A percentile compares a stretch with the other conserved stretches of the same genome.
These are phyloP conservation scores for Argopecten irradians DNA, from an alignment of 1,140 invertebrate genomes.

Conservation along the genomic window DNA sequence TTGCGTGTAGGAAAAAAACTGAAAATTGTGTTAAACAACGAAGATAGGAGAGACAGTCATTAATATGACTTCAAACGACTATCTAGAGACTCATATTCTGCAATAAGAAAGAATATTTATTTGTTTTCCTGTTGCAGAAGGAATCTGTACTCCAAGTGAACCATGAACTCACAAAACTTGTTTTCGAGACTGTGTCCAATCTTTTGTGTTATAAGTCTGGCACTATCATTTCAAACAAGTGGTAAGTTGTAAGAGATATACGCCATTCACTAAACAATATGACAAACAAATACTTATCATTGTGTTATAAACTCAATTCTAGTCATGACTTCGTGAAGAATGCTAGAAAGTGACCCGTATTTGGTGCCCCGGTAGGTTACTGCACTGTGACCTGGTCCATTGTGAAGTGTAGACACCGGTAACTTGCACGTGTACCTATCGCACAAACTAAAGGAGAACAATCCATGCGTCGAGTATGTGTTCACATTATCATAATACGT, in stretches of 20 bases:
- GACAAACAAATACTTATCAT: neutral
- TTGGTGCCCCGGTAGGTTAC: neutral
- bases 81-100: conserved; percentile 21
- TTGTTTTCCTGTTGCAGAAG: conserved; percentile 1
- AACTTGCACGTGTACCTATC: neutral
- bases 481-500: too few relatives aligned
- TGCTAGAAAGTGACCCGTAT: neutral
- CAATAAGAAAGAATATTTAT: conserved; percentile 19
- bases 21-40: conserved; percentile 9
- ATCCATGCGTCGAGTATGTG: too few relatives aligned
- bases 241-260: neutral
- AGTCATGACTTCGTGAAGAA: neutral
- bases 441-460: too few relatives aligned
- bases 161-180: conserved; percentile 13
- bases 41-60: neutral
- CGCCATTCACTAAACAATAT: neutral
- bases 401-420: neutral
- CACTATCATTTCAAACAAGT: conserved; percentile 8
- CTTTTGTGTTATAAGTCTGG: neutral
- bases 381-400: neutral
- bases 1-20: neutral
- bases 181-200: neutral
- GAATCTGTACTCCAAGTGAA: neutral
- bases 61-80: conserved; percentile 3
- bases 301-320: neutral